These are phyloP conservation scores for Dermochelys coriacea DNA, from an alignment of 2,797 vertebrate genomes.

Conservation along the genomic window DNA sequence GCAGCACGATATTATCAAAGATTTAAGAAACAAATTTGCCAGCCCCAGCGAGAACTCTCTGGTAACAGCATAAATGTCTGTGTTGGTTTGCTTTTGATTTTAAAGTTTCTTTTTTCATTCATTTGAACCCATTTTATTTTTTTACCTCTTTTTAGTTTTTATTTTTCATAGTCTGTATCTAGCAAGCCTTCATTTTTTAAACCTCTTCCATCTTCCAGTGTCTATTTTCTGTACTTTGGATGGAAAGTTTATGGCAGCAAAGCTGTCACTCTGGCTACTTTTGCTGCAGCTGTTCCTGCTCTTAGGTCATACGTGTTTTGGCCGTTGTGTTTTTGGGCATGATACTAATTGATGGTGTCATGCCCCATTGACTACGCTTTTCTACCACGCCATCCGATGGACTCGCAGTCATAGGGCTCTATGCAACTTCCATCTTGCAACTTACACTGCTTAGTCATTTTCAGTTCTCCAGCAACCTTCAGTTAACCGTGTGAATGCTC, in stretches of 20 bases:
- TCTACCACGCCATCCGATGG: constrained; percentile 79
- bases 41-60: constrained; percentile 86
- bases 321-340: constrained; percentile 83
- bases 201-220: constrained; percentile 86
- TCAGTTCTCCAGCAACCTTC: constrained; percentile 77
- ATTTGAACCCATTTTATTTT: constrained; percentile 79
- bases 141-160: constrained; percentile 74
- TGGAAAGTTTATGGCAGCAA: constrained; percentile 86
- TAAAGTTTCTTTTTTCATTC: constrained; percentile 81
- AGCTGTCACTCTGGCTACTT: constrained; percentile 80
- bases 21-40: constrained; percentile 87
- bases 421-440: constrained; percentile 82
- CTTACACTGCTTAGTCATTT: constrained; percentile 82
- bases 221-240: constrained; percentile 81
- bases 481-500: constrained; percentile 74
- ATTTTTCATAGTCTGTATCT: constrained; percentile 79
- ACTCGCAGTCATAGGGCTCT: constrained; percentile 81
- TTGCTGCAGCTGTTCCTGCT: constrained; percentile 83
- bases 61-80: constrained; percentile 86
- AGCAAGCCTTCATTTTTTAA: constrained; percentile 86
- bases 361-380: constrained; percentile 84
- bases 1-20: constrained; percentile 87
- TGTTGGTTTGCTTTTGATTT: constrained; percentile 85
- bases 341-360: constrained; percentile 80
- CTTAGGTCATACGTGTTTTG: constrained; percentile 81